A percentile compares a stretch with the other conserved stretches of the same genome.
Conservation (phyloP, 2,797 vertebrate genomes). For the Onychomys torridus region DNA sequence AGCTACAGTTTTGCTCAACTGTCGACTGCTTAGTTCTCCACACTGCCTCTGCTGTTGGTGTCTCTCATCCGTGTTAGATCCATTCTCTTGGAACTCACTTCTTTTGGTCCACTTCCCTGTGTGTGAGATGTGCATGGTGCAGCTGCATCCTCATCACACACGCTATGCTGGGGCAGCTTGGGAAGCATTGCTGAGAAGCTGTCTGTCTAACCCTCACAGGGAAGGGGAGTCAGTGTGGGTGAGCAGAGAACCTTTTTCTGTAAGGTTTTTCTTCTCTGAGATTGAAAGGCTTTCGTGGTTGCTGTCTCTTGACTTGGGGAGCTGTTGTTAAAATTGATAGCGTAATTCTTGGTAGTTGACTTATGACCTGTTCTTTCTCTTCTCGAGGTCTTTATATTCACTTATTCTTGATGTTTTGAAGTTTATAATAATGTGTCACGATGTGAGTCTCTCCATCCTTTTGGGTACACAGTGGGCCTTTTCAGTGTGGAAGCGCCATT, state of each 20-base stretch:
- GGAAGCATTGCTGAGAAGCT: background rate
- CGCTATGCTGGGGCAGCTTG: background rate
- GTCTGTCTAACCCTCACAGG: background rate
- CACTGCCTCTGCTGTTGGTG: background rate
- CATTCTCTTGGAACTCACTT: background rate
- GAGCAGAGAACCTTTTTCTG: background rate
- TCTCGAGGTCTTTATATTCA: background rate
- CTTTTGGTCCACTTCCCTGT: background rate
- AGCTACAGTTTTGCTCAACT: background rate
- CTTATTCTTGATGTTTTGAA: conserved; percentile 28
- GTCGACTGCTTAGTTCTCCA: background rate
- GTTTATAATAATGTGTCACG: background rate
- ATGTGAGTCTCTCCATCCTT: background rate
- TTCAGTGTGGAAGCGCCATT: background rate
- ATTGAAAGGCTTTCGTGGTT: background rate
- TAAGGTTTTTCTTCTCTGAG: conserved; percentile 24
- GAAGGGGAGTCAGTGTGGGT: background rate
- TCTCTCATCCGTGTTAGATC: background rate
- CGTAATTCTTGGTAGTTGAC: conserved; percentile 21
- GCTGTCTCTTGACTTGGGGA: background rate
- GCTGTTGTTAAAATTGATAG: background rate
- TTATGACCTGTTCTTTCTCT: background rate
- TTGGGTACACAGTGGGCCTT: background rate
- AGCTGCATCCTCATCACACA: background rate
- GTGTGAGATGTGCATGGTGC: background rate